Base-by-base conservation (phyloP, 2,113 vertebrate genomes). In the Australoheros scitulus region DNA sequence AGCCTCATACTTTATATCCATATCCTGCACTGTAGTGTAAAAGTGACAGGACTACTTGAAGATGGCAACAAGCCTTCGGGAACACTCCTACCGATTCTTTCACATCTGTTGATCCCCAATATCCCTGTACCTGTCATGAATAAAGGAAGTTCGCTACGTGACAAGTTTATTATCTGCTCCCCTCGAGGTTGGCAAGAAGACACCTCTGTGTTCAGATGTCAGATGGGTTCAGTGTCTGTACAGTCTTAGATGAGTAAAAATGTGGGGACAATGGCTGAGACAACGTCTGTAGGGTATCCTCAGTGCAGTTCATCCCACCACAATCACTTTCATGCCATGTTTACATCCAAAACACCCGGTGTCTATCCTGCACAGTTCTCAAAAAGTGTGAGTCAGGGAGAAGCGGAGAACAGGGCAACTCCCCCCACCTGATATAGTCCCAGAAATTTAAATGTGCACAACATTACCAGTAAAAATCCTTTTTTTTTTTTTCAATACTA, bases 71-170 rank as follows among this genome's bases (percentile, higher is more conserved):
- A 89, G 83, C 90, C 85, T 79, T 80, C 24, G 88, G 91, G 90
- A 91, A 60, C 81, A 84, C 81, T 88, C 76, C 70, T 77, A 63
- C 86, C 76, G 75, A 59, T 82, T 79, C 88, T 88, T 87, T 80
- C 78, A 84, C 88, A 88, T 90, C 83, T 88, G 83, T 85, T 91
- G 88, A 91, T 92, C 88, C 81, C 72, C 87, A 75, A 79, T 89
- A 89, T 87, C 84, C 57, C 56, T 80, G 61, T 83, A 85, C 75
- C 87, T 89, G 80, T 75, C 65, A 86, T 81, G 81, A 92, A 93
- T 88, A 89, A 88, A 83, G 79, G 56, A 81, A 65, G 79, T 85
- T 80, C 89, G 64, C 76, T 56, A 79, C 68, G 83, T 92, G 90
- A 89, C 87, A 91, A 76, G 74, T 89, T 74, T 92, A 82, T 87